These are phyloP conservation scores for Megaustenia siamemsis DNA, from an alignment of 2,888 invertebrate genomes.

Conservation along the genomic window DNA sequence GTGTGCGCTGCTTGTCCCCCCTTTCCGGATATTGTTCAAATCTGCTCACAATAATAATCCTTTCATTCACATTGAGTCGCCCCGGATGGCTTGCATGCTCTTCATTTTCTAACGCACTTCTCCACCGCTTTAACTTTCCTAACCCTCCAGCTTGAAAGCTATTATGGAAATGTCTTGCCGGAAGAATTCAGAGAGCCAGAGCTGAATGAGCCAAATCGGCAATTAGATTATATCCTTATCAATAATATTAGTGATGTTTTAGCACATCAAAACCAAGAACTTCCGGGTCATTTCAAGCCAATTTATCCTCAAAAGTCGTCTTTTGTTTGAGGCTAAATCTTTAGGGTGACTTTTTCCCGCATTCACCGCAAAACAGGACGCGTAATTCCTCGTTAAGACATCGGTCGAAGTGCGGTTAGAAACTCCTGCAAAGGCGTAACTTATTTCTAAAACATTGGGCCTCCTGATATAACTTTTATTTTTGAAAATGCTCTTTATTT, in stretches of 20 bases:
- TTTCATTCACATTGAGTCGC: slow-evolving; percentile 2
- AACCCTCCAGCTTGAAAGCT: slow-evolving; percentile 10
- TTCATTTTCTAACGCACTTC: slow-evolving; percentile 9
- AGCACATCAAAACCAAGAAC: slow-evolving; percentile 36
- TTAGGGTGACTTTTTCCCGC: slow-evolving; percentile 1
- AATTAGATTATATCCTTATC: slow-evolving; percentile 32
- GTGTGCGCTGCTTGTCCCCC: slow-evolving; percentile 12
- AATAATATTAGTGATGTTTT: slow-evolving; percentile 36
- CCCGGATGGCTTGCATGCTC: slow-evolving; percentile 9
- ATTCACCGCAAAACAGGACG: neutral
- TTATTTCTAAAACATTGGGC: neutral
- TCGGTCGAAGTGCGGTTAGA: neutral
- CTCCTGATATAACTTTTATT: no score
- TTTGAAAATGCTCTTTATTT: no score
- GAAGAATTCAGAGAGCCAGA: slow-evolving; percentile 40
- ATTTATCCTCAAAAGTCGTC: slow-evolving; percentile 7
- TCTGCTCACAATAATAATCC: slow-evolving; percentile 9
- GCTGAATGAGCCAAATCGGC: neutral
- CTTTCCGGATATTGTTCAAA: slow-evolving; percentile 36
- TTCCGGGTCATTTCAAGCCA: slow-evolving; percentile 30
- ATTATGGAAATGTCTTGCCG: slow-evolving; percentile 29
- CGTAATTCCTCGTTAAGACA: neutral
- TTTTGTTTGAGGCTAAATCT: slow-evolving; percentile 23
- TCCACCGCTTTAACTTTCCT: no score
- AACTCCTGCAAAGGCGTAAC: neutral